These are phyloP conservation scores for Hapalemur alaotrensis DNA, from an alignment of 2,797 vertebrate genomes.

Conservation along the genomic window DNA sequence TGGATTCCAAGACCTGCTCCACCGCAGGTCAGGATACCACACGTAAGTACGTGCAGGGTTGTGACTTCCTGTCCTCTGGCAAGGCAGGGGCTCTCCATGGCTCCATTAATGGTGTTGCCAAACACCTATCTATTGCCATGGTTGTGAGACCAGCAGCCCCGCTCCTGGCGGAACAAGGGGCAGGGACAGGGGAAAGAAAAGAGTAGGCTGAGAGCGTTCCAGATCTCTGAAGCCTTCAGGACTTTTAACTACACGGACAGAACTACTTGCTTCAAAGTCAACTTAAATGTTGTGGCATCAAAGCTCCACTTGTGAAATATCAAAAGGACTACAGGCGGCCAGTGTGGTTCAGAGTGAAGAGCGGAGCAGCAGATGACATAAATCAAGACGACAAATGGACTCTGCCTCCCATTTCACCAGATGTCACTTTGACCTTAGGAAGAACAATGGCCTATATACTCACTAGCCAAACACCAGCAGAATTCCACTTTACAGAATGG, in stretches of 20 bases:
- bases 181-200: not conserved
- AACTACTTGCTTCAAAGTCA: conserved; percentile 24
- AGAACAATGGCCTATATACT: not conserved
- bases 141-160: not conserved
- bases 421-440: conserved; percentile 29
- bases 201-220: not conserved
- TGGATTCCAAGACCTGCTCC: not conserved
- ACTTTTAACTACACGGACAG: not conserved
- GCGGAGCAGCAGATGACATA: conserved; percentile 6
- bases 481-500: not conserved
- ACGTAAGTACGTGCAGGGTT: not conserved
- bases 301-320: conserved; percentile 40
- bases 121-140: not conserved
- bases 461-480: not conserved
- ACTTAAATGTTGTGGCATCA: not conserved
- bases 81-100: not conserved
- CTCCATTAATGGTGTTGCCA: not conserved
- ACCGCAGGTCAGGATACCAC: not conserved
- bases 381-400: conserved; percentile 26
- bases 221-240: not conserved
- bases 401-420: conserved; percentile 1
- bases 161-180: not conserved
- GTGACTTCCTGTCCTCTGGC: not conserved
- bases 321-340: conserved; percentile 14
- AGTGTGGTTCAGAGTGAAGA: not conserved